A percentile compares a stretch with the other conserved stretches of the same genome.
phyloP scores from a whole-genome alignment of 2,888 invertebrate species.

The Melanargia galathea region DNA sequence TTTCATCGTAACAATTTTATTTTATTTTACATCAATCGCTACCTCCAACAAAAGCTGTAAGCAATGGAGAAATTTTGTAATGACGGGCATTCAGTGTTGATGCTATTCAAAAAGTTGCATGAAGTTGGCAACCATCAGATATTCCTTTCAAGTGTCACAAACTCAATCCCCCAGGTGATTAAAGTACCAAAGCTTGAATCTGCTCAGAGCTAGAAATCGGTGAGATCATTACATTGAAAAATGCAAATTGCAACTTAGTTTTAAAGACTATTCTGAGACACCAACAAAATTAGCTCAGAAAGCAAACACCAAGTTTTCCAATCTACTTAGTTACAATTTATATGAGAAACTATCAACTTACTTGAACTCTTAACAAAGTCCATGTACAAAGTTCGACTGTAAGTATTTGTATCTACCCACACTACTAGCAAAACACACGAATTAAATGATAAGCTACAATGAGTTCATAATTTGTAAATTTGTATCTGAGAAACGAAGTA shows the following conservation, averaged over 20 bases:
- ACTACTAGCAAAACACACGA: not conserved
- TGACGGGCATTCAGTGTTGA: not conserved
- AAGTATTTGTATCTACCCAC: not conserved
- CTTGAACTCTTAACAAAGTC: not conserved
- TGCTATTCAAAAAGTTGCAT: conserved; percentile 14
- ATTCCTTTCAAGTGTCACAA: conserved; percentile 6
- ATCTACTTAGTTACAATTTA: too few species aligned
- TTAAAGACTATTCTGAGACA: too few species aligned
- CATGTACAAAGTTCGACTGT: not conserved
- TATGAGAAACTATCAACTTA: too few species aligned
- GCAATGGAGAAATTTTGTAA: not conserved
- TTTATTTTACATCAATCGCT: not conserved
- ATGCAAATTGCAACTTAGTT: too few species aligned
- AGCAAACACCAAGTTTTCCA: too few species aligned
- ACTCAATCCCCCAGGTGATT: not conserved
- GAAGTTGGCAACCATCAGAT: not conserved
- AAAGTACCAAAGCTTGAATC: not conserved
- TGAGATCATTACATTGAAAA: too few species aligned
- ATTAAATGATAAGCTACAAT: not conserved
- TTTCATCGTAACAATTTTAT: not conserved
- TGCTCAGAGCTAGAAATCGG: conserved; percentile 8
- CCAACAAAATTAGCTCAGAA: too few species aligned
- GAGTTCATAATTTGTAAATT: not conserved
- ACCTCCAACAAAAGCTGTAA: conserved; percentile 1
- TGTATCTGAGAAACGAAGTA: conserved; percentile 1